Conservation (phyloP, 2,888 invertebrate genomes). For the Petrolisthes cinctipes region DNA sequence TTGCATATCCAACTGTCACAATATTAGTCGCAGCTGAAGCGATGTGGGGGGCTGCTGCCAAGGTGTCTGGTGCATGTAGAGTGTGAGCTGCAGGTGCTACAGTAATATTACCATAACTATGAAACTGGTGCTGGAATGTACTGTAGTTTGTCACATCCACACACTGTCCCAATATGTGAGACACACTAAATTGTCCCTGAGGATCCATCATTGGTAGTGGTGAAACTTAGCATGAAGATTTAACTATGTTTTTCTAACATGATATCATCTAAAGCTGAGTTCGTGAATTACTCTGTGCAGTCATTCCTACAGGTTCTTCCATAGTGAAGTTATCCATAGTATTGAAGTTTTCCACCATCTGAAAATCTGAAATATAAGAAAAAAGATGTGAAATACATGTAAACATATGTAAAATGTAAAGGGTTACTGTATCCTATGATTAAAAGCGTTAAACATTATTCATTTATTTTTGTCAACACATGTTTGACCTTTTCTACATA, state of each 20-base stretch:
- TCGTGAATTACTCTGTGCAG: too few relatives aligned
- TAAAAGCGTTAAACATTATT: too few relatives aligned
- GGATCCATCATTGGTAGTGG: conserved; percentile 27
- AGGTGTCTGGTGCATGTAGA: neutral
- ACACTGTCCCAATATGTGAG: conserved; percentile 38
- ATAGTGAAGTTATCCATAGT: too few relatives aligned
- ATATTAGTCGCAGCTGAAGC: neutral
- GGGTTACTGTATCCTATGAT: too few relatives aligned
- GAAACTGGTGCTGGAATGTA: conserved; percentile 51
- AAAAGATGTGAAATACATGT: neutral
- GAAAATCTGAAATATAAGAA: too few relatives aligned
- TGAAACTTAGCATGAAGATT: neutral
- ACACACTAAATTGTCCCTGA: conserved; percentile 33
- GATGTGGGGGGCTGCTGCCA: neutral
- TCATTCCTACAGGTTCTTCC: too few relatives aligned
- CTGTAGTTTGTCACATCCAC: conserved; percentile 45
- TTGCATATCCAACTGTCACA: neutral
- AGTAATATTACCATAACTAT: conserved; percentile 31
- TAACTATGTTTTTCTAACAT: too few relatives aligned
- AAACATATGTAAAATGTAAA: too few relatives aligned
- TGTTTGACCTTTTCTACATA: too few relatives aligned
- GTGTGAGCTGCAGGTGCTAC: conserved; percentile 22
- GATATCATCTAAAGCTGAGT: too few relatives aligned
- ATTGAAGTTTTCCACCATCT: too few relatives aligned
- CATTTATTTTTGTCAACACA: too few relatives aligned